Evolutionary conservation across 92 coral and sea anemone genomes (phyloP).

Genomic region (Porites lobata): DNA sequence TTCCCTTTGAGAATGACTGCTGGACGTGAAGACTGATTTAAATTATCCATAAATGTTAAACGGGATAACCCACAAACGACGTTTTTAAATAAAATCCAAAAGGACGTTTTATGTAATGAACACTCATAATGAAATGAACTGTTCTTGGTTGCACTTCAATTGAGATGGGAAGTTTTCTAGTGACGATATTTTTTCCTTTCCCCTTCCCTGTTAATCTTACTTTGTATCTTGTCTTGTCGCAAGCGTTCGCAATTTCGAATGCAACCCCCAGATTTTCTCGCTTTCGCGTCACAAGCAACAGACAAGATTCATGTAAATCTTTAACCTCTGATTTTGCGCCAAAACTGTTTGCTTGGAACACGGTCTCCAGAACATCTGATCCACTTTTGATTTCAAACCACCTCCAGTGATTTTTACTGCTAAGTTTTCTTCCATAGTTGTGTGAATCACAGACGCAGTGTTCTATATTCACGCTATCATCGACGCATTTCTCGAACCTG

Average conservation of each 20-base stretch:
- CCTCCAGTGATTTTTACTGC: constrained; percentile 40
- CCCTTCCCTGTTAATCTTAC: constrained; percentile 79
- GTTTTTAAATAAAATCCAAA: constrained; percentile 77
- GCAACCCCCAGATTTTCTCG: constrained; percentile 70
- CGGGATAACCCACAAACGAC: constrained; percentile 64
- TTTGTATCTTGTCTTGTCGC: constrained; percentile 70
- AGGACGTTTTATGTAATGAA: constrained; percentile 76
- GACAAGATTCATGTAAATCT: constrained; percentile 77
- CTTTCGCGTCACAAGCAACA: constrained; percentile 82
- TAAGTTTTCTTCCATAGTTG: constrained; percentile 44
- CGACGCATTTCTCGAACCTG: constrained; percentile 84
- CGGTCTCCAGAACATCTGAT: constrained; percentile 64
- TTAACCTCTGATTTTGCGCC: constrained; percentile 80
- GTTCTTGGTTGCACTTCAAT: constrained; percentile 74
- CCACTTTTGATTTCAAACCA: constrained; percentile 75
- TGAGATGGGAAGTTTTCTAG: constrained; percentile 70
- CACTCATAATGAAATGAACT: constrained; percentile 78
- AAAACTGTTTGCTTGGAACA: constrained; percentile 75
- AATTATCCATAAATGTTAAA: neutral
- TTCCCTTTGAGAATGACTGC: too few species aligned
- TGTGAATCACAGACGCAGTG: constrained; percentile 85
- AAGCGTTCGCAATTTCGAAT: constrained; percentile 84
- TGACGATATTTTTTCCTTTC: constrained; percentile 63
- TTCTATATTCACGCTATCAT: constrained; percentile 74
- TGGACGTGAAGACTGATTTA: too few species aligned